These are phyloP conservation scores for Aurelia sp. DNA, from an alignment of 30 jellyfish, hydroid and myxozoan species.

Conservation along the genomic window DNA sequence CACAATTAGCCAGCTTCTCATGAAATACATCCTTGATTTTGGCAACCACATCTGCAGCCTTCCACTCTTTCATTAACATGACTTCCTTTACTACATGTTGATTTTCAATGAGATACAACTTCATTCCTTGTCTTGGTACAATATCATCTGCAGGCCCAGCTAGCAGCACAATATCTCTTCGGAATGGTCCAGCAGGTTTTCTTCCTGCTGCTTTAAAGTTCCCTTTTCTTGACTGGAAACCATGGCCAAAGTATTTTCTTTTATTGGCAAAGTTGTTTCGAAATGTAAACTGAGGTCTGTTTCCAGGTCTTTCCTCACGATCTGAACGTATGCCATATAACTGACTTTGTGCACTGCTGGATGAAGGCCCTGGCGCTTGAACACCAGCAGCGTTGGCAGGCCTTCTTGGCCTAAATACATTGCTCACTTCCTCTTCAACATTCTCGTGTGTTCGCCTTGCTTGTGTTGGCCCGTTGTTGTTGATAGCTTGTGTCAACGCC, in stretches of 20 bases:
- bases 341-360: no score
- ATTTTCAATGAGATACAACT: slow-evolving; percentile 29
- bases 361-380: no score
- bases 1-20: no score
- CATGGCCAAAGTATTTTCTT: background rate
- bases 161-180: slow-evolving; percentile 21
- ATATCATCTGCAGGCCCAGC: slow-evolving; percentile 21
- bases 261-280: slow-evolving; percentile 18
- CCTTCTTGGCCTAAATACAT: no score
- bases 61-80: slow-evolving; percentile 30
- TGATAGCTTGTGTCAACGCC: no score
- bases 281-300: slow-evolving; percentile 17
- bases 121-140: slow-evolving; percentile 30
- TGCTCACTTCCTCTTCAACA: no score
- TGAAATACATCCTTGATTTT: slow-evolving; percentile 33
- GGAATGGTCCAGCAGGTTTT: slow-evolving; percentile 20
- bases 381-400: no score
- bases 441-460: no score
- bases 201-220: background rate
- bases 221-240: slow-evolving; percentile 5
- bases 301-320: no score
- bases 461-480: no score
- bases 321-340: no score
- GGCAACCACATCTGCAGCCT: slow-evolving; percentile 36
- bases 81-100: slow-evolving; percentile 22